Conservation (phyloP, 2,113 vertebrate genomes). For the Excalfactoria chinensis region DNA sequence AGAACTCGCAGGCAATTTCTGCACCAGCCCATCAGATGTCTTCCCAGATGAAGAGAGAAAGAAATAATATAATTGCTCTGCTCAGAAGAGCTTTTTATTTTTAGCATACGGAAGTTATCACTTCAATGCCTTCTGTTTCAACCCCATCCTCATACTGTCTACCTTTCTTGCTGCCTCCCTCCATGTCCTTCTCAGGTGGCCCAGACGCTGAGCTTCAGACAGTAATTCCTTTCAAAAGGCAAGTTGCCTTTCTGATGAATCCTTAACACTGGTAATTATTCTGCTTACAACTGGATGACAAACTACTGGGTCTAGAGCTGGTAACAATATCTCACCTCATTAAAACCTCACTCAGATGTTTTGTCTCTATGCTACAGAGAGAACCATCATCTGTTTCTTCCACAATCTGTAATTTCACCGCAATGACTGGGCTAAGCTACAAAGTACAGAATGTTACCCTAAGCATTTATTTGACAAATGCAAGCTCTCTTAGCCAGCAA, state of each 20-base stretch:
- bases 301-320: neutral
- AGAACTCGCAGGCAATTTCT: neutral
- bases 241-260: neutral
- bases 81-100: neutral
- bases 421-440: neutral
- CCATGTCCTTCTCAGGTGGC: neutral
- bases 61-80: neutral
- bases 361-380: neutral
- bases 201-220: neutral
- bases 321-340: slow-evolving; percentile 15
- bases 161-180: neutral
- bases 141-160: neutral
- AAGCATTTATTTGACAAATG: neutral
- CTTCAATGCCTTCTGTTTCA: neutral
- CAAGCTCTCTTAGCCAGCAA: neutral
- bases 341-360: slow-evolving; percentile 23
- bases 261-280: slow-evolving; percentile 28
- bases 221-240: neutral
- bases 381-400: neutral
- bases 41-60: neutral
- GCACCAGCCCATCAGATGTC: neutral
- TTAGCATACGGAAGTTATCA: neutral
- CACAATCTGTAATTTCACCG: neutral
- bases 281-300: slow-evolving; percentile 15
- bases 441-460: neutral